Conservation (phyloP, 2,888 invertebrate species). For the Agrotis segetum region DNA sequence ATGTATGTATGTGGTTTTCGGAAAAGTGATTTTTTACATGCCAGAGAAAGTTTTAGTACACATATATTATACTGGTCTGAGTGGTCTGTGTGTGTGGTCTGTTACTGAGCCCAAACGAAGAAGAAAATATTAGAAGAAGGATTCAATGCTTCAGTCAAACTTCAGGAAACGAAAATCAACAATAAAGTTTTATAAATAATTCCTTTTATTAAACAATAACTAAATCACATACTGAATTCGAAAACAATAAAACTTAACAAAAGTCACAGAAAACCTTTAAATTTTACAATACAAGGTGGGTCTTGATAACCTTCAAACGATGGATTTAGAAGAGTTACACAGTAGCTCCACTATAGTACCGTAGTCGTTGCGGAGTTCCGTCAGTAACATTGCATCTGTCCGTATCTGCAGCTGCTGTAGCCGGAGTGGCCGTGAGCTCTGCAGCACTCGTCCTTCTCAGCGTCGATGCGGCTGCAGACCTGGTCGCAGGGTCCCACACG, state of each 20-base stretch:
- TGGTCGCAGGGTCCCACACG: slow-evolving; percentile 38
- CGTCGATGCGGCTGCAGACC: slow-evolving; percentile 14
- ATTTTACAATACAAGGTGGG: too few relatives aligned
- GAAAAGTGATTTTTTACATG: too few relatives aligned
- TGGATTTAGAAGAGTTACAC: background rate
- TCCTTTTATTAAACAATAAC: slow-evolving; percentile 5
- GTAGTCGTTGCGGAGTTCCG: background rate
- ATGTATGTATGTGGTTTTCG: too few relatives aligned
- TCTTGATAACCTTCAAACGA: background rate
- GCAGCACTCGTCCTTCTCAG: slow-evolving; percentile 39
- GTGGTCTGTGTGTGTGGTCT: too few relatives aligned
- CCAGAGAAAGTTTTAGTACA: too few relatives aligned
- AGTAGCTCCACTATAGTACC: background rate
- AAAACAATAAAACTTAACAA: background rate
- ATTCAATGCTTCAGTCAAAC: background rate
- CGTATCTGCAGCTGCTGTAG: background rate
- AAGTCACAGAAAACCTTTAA: background rate
- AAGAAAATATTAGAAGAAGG: too few relatives aligned
- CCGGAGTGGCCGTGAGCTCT: slow-evolving; percentile 34
- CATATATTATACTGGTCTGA: too few relatives aligned
- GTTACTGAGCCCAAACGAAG: too few relatives aligned
- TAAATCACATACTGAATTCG: background rate
- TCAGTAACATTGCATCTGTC: slow-evolving; percentile 24
- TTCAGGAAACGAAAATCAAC: background rate
- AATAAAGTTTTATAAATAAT: background rate